Evolutionary conservation across 2,113 vertebrate genomes (phyloP), one percentile per base, ranked within the genome.

Genomic region (Salvelinus namaycush): DNA sequence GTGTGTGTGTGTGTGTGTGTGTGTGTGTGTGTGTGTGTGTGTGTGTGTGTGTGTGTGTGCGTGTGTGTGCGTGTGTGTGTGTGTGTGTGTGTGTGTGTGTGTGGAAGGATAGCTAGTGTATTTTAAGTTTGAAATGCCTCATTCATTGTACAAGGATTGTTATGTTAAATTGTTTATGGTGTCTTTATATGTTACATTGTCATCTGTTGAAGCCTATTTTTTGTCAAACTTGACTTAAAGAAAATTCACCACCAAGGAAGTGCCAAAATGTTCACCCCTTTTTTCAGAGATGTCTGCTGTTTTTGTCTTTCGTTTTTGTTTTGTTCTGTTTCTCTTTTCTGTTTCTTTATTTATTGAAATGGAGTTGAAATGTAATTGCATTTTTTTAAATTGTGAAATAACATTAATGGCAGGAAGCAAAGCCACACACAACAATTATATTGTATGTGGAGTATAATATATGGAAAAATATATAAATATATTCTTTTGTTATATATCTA

Each of bases 401-500:
- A 76, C 75, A 65, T 84, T 87, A 73, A 51, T 83, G 74, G 84
- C 87, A 87, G 82, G 85, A 92, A 84, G 83, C 78, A 90, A 90
- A 90, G 88, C 87, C 89, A 92, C 87, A 84, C 69, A 83, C 64
- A 84, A 83, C 86, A 75, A 64, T 70, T 70, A 22, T 76, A 81
- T 87, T 85, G 84, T 85, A 89, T 92, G 87, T 93, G 87, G 83
- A 83, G 73, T 78, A 90, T 90, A 87, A 84, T 74, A 88, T 80
- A 89, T 86, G 48, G 51, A 72, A 81, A 72, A 88, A 86, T 89
- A 89, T 87, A 90, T 74, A 86, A 86, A 91, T 91, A 92, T 94
- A 94, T 93, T 93, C 91, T 93, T 93, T 93, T 94, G 91, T 92
- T 93, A 90, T 81, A 89, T 91, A 93, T 92, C 84, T 92, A 94